Base-by-base conservation (phyloP, 2,888 invertebrate species). In the Brachypterus glaber region DNA sequence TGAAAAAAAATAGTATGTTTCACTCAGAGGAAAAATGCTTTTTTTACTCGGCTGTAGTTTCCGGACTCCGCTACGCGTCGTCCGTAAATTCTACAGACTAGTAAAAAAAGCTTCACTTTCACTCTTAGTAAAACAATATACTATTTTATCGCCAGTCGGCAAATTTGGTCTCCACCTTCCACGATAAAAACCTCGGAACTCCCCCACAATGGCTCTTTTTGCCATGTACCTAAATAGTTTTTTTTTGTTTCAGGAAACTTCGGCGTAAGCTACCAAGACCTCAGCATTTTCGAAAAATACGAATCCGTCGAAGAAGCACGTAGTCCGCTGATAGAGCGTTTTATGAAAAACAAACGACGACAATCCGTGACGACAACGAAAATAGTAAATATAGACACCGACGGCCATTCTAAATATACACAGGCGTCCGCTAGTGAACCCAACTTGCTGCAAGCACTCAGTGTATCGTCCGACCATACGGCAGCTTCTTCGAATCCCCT, bases 231-330 rank as follows among this genome's bases (percentile, higher is more conserved):
- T 15, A 15, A 30, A 26, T 29, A n/a, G 24, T 34, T 31, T 17
- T n/a, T 11, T 35, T 13, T 27, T 11, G 12, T 27, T 27, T 5
- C 27, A 27, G 27, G 60, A 16, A 64, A 63, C 44, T 66, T 67
- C 47, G 66, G 67, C 16, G 58, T 62, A 4, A 66, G 66, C 46
- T 66, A 62, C 44, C 66, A 66, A 32, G 66, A 67, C 48, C 46
- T 67, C 26, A 62, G 59, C 41, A 46, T 54, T 41, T 54, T 66
- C 41, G 27, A 27, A 27, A 56, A 53, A 36, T 54, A 59, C 49
- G 55, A 57, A 41, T 47, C 55, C 18, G 53, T 53, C 41, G 50
- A 53, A 43, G 44, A 41, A 30, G 41, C 43, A 30, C 33, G 48
- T 43, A 53, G 51, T 35, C 57, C 58, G 13, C 47, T 59, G 38